Evolutionary conservation across 2,797 vertebrate species (phyloP).

Genomic region (Coluber constrictor): DNA sequence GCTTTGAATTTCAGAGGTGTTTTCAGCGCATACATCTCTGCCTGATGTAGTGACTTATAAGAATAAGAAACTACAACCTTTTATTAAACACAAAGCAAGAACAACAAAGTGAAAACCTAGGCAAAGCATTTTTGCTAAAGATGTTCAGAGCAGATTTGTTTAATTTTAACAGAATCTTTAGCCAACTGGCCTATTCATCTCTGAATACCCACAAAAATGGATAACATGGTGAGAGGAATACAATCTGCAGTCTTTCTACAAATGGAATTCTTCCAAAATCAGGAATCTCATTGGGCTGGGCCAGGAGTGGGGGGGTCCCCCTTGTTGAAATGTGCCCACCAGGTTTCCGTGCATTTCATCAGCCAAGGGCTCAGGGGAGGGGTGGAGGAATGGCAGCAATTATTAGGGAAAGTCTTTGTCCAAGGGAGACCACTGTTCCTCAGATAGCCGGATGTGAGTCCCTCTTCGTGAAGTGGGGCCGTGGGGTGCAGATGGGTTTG

Average conservation of each 20-base stretch:
- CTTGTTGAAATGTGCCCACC: too few species aligned
- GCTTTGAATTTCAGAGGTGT: neutral
- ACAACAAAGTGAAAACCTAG: neutral
- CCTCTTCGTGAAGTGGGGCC: too few species aligned
- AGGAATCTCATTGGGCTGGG: neutral
- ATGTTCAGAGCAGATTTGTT: neutral
- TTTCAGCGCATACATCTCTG: neutral
- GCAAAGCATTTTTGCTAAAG: neutral
- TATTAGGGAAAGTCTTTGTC: too few species aligned
- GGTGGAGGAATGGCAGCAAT: too few species aligned
- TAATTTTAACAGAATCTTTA: neutral
- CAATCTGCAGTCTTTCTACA: neutral
- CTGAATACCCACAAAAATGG: neutral
- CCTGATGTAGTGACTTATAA: neutral
- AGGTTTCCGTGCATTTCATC: too few species aligned
- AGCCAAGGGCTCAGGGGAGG: too few species aligned
- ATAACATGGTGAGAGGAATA: neutral
- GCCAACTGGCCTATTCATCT: neutral
- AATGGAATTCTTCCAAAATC: neutral
- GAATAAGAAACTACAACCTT: neutral
- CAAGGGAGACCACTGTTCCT: too few species aligned
- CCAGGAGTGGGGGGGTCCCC: too few species aligned
- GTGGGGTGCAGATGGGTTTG: too few species aligned
- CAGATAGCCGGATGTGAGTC: too few species aligned
- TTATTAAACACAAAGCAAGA: neutral